phyloP scores from a whole-genome alignment of 2,888 invertebrate species.

The Eupeodes latifasciatus region DNA sequence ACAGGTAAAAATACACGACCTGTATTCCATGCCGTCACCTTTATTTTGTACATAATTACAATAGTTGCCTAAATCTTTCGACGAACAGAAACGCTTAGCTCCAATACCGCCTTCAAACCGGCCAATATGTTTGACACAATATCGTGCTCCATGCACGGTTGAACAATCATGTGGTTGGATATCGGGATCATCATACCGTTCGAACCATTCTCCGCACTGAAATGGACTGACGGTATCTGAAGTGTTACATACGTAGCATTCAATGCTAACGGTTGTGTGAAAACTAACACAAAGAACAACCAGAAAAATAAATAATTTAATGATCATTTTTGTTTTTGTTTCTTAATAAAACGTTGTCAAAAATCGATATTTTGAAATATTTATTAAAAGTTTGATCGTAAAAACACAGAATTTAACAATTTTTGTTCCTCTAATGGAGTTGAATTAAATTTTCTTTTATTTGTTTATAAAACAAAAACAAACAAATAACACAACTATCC shows the following conservation, averaged over 20 bases:
- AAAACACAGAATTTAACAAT: neutral
- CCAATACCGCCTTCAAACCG: slow-evolving; percentile 96
- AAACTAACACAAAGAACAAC: slow-evolving; percentile 71
- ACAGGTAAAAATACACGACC: slow-evolving; percentile 95
- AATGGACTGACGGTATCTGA: slow-evolving; percentile 91
- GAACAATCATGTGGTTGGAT: slow-evolving; percentile 90
- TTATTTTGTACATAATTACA: slow-evolving; percentile 94
- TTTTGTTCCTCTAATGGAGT: neutral
- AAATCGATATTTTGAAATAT: neutral
- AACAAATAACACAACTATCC: slow-evolving; percentile 34
- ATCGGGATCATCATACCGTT: slow-evolving; percentile 87
- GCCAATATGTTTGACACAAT: slow-evolving; percentile 97
- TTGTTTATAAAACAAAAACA: slow-evolving; percentile 12
- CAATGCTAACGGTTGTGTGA: slow-evolving; percentile 87
- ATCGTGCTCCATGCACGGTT: slow-evolving; percentile 92
- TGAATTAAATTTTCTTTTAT: neutral
- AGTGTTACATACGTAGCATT: slow-evolving; percentile 96
- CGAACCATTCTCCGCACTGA: slow-evolving; percentile 93
- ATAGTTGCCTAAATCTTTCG: slow-evolving; percentile 93
- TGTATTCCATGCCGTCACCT: slow-evolving; percentile 93
- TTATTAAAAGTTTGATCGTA: neutral
- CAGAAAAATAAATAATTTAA: slow-evolving; percentile 41
- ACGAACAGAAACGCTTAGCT: slow-evolving; percentile 94
- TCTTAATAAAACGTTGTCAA: slow-evolving; percentile 8
- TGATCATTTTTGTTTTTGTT: slow-evolving; percentile 38